Conservation (phyloP, 2,888 invertebrate species). For the Eupithecia vulgata region DNA sequence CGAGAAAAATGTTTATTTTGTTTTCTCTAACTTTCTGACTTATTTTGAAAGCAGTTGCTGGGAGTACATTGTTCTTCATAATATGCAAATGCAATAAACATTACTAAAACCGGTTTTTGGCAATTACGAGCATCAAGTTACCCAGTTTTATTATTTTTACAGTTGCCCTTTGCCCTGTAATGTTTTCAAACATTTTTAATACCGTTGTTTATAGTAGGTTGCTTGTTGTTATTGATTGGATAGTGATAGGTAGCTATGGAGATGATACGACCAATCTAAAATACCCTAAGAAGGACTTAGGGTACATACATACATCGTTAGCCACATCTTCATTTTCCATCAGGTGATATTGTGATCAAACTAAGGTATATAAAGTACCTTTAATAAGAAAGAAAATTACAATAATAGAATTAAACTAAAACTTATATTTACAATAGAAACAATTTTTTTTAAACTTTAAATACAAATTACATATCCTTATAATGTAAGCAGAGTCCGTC, state of each 20-base stretch:
- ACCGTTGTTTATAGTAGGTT: neutral
- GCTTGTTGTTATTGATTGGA: neutral
- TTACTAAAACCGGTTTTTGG: neutral
- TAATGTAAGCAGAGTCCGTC: constrained; percentile 56
- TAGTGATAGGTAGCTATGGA: neutral
- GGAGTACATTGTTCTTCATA: neutral
- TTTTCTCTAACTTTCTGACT: constrained; percentile 24
- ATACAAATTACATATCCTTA: constrained; percentile 22
- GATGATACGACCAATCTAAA: neutral
- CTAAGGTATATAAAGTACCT: too few species aligned
- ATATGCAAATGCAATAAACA: constrained; percentile 16
- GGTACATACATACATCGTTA: too few species aligned
- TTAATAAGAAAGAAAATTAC: too few species aligned
- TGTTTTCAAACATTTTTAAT: neutral
- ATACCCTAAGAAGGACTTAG: neutral
- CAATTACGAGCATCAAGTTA: neutral
- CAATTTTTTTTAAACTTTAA: too few species aligned
- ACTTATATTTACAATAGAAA: too few species aligned
- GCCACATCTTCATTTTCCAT: too few species aligned
- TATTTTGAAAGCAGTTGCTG: constrained; percentile 7
- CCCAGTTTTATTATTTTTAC: neutral
- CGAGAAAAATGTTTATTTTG: constrained; percentile 22
- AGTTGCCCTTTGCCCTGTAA: neutral
- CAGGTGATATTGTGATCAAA: too few species aligned
- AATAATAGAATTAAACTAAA: too few species aligned